These are phyloP conservation scores for Phacellophora camtschatica DNA, from an alignment of 30 jellyfish, hydroid and myxozoan species.

Conservation along the genomic window DNA sequence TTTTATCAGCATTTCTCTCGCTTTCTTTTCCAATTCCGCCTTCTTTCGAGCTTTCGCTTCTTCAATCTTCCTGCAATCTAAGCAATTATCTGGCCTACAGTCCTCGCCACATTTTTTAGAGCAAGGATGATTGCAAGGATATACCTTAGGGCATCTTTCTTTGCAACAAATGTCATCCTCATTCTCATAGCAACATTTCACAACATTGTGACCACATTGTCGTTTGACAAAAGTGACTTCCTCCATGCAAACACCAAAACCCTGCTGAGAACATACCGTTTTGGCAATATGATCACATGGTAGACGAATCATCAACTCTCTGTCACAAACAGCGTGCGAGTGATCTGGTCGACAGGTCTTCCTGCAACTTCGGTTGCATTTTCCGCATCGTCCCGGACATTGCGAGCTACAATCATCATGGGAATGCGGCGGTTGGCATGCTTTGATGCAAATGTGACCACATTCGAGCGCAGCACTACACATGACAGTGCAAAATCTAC, in stretches of 20 bases:
- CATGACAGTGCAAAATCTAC: conserved; percentile 19
- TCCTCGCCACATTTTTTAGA: conserved; percentile 9
- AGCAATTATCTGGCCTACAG: conserved; percentile 1
- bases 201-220: conserved; percentile 37
- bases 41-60: not conserved
- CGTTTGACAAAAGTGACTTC: not conserved
- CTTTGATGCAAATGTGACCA: conserved; percentile 39
- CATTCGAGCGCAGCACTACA: conserved; percentile 18
- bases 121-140: conserved; percentile 44
- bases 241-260: not conserved
- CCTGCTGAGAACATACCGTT: conserved; percentile 14
- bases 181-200: conserved; percentile 24
- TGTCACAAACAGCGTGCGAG: not conserved
- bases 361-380: not conserved
- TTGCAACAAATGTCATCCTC: conserved; percentile 27
- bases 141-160: conserved; percentile 19
- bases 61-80: not conserved
- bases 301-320: not conserved
- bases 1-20: not conserved
- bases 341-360: conserved; percentile 3
- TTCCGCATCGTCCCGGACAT: not conserved
- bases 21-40: conserved; percentile 15
- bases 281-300: conserved; percentile 44
- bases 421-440: conserved; percentile 54
- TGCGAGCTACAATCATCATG: conserved; percentile 16